Percentiles rank a stretch among this genome's conserved stretches.
phyloP scores from a whole-genome alignment of 2,888 invertebrate genomes.

The Lasioglossum lativentre region DNA sequence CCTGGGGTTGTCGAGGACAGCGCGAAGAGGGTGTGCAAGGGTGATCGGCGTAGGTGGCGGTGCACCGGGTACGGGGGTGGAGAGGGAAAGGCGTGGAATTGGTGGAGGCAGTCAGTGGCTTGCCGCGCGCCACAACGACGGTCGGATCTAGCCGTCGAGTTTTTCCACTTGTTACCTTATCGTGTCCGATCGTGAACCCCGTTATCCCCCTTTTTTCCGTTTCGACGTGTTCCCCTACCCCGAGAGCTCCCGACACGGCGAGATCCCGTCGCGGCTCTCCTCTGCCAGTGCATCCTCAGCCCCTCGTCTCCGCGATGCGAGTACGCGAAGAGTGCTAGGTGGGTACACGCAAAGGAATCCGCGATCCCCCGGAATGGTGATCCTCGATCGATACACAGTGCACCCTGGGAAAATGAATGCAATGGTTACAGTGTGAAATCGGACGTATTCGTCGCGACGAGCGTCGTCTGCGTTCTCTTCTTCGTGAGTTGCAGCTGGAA shows the following conservation, averaged over 20 bases:
- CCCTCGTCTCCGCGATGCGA: not conserved
- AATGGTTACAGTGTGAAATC: conserved; percentile 35
- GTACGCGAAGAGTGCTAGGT: not conserved
- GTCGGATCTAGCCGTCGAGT: conserved; percentile 63
- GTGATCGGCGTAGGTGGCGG: conserved; percentile 71
- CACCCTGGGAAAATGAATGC: conserved; percentile 27
- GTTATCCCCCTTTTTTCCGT: not conserved
- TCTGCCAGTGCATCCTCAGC: not conserved
- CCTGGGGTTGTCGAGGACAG: conserved; percentile 78
- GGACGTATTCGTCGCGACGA: not conserved
- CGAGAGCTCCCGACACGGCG: not conserved
- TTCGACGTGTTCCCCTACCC: not conserved
- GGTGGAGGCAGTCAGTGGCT: conserved; percentile 82
- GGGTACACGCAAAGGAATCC: not conserved
- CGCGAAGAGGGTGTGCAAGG: conserved; percentile 69
- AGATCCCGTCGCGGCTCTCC: not conserved
- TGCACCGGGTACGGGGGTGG: conserved; percentile 53
- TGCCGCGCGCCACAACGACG: conserved; percentile 82
- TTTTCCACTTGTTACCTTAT: conserved; percentile 67
- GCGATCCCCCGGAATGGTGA: conserved; percentile 31
- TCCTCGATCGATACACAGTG: conserved; percentile 34
- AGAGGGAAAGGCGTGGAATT: conserved; percentile 78
- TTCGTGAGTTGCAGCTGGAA: not conserved
- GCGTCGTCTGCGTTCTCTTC: not conserved
- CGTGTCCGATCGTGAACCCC: conserved; percentile 25